Evolutionary conservation across 23 tunicate genomes (phyloP), one percentile per base, ranked within the genome.

Genomic region (Diplosoma virens): DNA sequence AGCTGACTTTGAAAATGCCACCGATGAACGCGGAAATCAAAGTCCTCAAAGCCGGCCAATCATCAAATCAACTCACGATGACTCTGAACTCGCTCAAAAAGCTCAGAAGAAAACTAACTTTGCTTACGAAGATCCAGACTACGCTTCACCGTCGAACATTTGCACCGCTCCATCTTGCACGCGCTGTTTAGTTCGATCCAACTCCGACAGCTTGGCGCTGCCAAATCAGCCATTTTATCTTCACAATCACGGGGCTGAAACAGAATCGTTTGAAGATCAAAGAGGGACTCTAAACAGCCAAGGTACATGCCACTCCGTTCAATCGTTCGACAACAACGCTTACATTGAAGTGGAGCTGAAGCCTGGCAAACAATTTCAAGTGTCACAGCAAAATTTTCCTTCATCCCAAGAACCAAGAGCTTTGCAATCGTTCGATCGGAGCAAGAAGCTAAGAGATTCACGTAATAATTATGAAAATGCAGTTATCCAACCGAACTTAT

Each of bases 101-200:
- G n/a, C n/a, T n/a, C n/a, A n/a, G n/a, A n/a, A n/a, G n/a, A n/a
- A n/a, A n/a, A n/a, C n/a, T n/a, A n/a, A n/a, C n/a, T n/a, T n/a
- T 18, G 61, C 22, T 11, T 61, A 61, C 35, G 69, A 61, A 29
- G 69, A 61, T 29, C 69, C 87, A 25, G 87, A 82, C 52, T 82
- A 82, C 75, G 87, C 87, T 30, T 75, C 81, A 6, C 87, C 87
- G 24, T 82, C 87, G 1, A 82, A 58, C 53, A 63, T 73, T 21
- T 82, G 87, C 32, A 75, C 87, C 37, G 32, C 81, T 5, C 54
- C 65, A 3, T 74, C 81, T 46, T 82, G 87, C 33, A 33, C 81
- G 17, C 52, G 74, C 23, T 67, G 74, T 36, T 16, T 37, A 33
- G 17, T 6, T 7, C 52, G 52, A 3, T 34, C 52, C 2, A 16